A percentile compares a stretch with the other conserved stretches of the same genome.
These are phyloP conservation scores for Cyanistes caeruleus DNA, from an alignment of 2,113 vertebrate species.

Conservation along the genomic window DNA sequence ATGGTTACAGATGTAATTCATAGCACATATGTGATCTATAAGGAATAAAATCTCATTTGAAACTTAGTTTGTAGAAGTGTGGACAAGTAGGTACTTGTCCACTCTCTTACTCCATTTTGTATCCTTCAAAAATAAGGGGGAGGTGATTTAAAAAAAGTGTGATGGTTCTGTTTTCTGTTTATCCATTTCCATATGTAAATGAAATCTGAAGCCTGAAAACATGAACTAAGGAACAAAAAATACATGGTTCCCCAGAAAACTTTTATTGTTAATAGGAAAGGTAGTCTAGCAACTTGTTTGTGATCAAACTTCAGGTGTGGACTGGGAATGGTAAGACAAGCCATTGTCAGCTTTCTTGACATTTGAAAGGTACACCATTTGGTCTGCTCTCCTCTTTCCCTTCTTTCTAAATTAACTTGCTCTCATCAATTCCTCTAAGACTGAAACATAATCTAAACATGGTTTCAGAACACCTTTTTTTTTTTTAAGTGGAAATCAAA, in stretches of 20 bases:
- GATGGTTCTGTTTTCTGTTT: neutral
- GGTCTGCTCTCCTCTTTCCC: neutral
- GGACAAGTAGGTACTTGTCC: neutral
- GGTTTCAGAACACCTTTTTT: neutral
- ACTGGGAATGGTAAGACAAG: neutral
- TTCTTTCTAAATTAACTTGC: neutral
- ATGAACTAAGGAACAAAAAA: neutral
- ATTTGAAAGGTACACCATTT: neutral
- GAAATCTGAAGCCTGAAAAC: neutral
- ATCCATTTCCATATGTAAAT: neutral
- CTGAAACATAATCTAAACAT: neutral
- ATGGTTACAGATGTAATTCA: neutral
- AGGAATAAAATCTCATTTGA: neutral
- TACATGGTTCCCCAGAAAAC: neutral
- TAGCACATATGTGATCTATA: accelerated
- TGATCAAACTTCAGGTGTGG: neutral
- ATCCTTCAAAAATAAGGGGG: neutral
- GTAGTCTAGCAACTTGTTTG: neutral
- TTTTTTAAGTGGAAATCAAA: neutral
- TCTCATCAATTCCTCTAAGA: neutral
- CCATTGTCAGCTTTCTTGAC: neutral
- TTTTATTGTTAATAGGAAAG: neutral
- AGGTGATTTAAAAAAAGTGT: neutral
- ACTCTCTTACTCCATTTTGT: neutral
- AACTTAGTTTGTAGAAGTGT: neutral